These are phyloP conservation scores for Toxonevra muliebris DNA, from an alignment of 2,888 invertebrate species.

Conservation along the genomic window DNA sequence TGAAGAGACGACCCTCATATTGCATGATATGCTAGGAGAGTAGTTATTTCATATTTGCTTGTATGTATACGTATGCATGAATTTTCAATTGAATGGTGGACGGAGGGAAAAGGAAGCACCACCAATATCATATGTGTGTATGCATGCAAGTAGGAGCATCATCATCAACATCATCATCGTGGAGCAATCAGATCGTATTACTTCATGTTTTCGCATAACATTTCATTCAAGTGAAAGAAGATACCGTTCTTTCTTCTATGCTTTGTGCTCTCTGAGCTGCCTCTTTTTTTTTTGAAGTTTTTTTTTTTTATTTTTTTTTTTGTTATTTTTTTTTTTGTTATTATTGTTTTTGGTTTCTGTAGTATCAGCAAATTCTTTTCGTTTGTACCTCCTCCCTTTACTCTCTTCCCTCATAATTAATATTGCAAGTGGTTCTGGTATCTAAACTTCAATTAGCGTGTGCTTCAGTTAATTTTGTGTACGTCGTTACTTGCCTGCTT, in stretches of 20 bases:
- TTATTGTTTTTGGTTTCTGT: conserved; percentile 13
- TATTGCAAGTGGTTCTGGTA: not conserved
- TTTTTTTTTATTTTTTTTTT: conserved; percentile 11
- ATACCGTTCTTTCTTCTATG: conserved; percentile 20
- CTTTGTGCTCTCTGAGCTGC: not conserved
- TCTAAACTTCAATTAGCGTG: conserved; percentile 6
- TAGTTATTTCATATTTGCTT: too few relatives aligned
- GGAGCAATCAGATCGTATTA: conserved; percentile 22
- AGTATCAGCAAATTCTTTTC: conserved; percentile 28
- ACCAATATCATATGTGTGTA: too few relatives aligned
- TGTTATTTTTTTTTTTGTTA: not conserved
- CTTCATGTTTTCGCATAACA: conserved; percentile 31
- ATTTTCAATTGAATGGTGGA: too few relatives aligned
- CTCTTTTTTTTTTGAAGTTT: not conserved
- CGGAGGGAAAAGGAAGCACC: too few relatives aligned
- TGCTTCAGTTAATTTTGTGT: conserved; percentile 8
- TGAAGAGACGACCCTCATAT: too few relatives aligned
- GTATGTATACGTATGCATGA: too few relatives aligned
- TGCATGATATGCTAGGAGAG: too few relatives aligned
- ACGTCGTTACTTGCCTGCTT: not conserved
- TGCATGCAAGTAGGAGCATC: too few relatives aligned
- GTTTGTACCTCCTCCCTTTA: not conserved
- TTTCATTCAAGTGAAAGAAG: conserved; percentile 33
- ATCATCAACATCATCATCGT: not conserved
- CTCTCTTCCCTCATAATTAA: not conserved